Conservation (phyloP, 2,113 vertebrate species). For the Glaucomys volans region DNA sequence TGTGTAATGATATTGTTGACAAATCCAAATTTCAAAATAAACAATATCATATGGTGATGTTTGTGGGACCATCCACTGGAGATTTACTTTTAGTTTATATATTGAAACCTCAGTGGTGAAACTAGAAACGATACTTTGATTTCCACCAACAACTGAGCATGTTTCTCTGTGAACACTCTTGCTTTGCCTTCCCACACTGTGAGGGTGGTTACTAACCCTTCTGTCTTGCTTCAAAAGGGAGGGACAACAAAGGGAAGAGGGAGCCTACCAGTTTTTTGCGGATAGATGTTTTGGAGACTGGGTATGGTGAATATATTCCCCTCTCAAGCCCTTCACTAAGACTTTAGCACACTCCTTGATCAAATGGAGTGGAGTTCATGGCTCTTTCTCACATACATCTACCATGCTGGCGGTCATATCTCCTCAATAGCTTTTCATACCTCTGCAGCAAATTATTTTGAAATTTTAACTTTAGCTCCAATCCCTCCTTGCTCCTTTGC, state of each 20-base stretch:
- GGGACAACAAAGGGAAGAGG: not conserved
- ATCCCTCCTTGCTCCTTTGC: not conserved
- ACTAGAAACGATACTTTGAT: not conserved
- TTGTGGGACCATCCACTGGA: not conserved
- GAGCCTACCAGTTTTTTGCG: not conserved
- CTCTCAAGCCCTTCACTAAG: not conserved
- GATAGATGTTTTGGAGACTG: not conserved
- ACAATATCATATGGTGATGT: not conserved
- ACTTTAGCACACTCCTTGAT: not conserved
- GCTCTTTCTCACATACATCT: not conserved
- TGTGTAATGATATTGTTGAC: not conserved
- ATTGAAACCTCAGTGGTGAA: not conserved
- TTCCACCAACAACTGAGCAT: not conserved
- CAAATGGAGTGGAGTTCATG: not conserved
- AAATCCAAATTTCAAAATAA: not conserved
- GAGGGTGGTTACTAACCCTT: not conserved
- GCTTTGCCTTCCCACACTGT: not conserved
- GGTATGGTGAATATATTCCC: not conserved
- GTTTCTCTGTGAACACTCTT: not conserved
- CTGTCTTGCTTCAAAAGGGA: not conserved
- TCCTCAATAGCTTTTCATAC: not conserved
- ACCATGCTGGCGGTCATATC: accelerated
- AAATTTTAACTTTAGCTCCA: not conserved
- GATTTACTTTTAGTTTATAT: not conserved
- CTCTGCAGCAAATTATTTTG: not conserved